A percentile compares a stretch with the other conserved stretches of the same genome.
These are phyloP conservation scores for Megathymus violae DNA, from an alignment of 1,140 invertebrate genomes.

Conservation along the genomic window DNA sequence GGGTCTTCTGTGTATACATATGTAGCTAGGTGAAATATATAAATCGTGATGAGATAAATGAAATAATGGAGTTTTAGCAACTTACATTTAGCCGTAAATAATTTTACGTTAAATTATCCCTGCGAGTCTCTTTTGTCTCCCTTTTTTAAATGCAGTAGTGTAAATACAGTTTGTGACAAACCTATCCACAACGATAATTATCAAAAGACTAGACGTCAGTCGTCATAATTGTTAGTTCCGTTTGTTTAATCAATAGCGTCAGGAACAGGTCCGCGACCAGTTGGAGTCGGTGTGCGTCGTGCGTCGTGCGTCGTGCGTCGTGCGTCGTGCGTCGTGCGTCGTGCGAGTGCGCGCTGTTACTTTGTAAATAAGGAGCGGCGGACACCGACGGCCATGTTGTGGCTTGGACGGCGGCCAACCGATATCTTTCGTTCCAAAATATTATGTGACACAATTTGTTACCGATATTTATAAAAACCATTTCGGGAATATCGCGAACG, in stretches of 20 bases:
- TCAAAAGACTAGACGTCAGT: too few relatives aligned
- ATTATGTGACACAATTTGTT: conserved; percentile 43
- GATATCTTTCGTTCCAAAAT: conserved; percentile 45
- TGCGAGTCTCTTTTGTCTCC: neutral
- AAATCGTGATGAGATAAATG: neutral
- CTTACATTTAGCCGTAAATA: neutral
- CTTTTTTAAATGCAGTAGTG: too few relatives aligned
- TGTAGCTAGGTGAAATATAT: neutral
- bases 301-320: too few relatives aligned
- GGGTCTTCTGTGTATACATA: neutral
- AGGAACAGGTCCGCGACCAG: too few relatives aligned
- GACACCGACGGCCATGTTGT: conserved; percentile 41
- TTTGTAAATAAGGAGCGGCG: conserved; percentile 48
- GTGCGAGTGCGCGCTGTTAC: conserved; percentile 31
- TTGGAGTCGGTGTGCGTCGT: too few relatives aligned
- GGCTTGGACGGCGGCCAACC: conserved; percentile 49
- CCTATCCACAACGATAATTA: too few relatives aligned
- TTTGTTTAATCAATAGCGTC: neutral
- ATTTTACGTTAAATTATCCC: neutral
- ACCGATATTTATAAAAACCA: conserved; percentile 37
- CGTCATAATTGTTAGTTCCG: too few relatives aligned
- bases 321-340: too few relatives aligned
- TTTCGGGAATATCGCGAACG: neutral
- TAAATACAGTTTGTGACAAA: too few relatives aligned
- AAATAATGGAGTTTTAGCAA: neutral